phyloP scores from a whole-genome alignment of 2,113 vertebrate genomes.

The Microtus pennsylvanicus region DNA sequence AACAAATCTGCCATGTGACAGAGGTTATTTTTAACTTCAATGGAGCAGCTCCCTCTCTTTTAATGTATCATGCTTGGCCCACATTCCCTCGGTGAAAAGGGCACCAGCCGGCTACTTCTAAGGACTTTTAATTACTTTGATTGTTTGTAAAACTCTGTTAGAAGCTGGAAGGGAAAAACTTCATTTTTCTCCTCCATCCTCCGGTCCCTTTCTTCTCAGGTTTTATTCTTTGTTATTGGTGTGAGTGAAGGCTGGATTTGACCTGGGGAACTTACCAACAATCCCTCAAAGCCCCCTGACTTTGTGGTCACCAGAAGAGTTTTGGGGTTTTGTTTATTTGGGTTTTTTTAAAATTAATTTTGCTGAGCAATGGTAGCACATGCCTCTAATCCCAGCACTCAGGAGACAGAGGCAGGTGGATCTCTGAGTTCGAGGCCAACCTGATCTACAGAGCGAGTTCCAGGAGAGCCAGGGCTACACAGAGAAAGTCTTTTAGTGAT shows the following conservation, averaged over 20 bases:
- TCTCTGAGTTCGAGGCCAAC: neutral
- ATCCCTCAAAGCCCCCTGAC: neutral
- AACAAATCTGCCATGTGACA: constrained; percentile 76
- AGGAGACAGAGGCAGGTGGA: neutral
- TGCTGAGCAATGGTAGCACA: neutral
- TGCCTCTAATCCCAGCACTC: neutral
- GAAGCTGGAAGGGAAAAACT: constrained; percentile 48
- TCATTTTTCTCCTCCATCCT: neutral
- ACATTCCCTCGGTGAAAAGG: constrained; percentile 61
- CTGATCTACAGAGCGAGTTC: neutral
- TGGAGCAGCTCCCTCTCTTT: constrained; percentile 68
- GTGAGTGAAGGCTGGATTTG: neutral
- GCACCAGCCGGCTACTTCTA: constrained; percentile 68
- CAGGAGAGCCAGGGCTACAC: neutral
- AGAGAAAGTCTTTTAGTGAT: neutral
- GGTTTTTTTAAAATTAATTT: neutral
- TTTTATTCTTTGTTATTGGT: constrained; percentile 11
- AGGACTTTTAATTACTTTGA: constrained; percentile 79
- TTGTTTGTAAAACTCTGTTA: constrained; percentile 81
- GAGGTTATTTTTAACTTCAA: constrained; percentile 71
- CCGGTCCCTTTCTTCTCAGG: neutral
- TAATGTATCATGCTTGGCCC: constrained; percentile 69
- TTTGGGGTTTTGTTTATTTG: neutral
- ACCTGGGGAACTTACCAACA: neutral
- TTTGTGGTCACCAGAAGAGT: neutral